A percentile compares a stretch with the other conserved stretches of the same genome.
phyloP scores from a whole-genome alignment of 2,888 invertebrate genomes.

The Lissocephala sabroskyi region DNA sequence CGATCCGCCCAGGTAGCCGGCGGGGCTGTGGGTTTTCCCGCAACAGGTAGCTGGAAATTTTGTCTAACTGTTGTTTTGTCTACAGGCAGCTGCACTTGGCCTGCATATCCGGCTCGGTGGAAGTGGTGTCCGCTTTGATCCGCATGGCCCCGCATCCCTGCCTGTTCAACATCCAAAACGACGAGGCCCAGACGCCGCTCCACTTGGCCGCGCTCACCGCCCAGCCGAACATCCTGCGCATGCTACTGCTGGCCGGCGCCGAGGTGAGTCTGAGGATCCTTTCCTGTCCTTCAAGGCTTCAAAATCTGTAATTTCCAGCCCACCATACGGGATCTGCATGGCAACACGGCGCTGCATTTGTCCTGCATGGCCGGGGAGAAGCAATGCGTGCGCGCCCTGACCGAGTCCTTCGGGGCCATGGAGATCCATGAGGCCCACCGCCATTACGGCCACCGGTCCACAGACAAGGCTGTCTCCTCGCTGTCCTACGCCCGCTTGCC shows the following conservation, averaged over 20 bases:
- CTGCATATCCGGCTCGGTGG: constrained; percentile 82
- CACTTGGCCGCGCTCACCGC: constrained; percentile 88
- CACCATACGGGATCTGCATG: constrained; percentile 79
- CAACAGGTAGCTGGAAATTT: constrained; percentile 1
- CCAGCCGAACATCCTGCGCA: constrained; percentile 82
- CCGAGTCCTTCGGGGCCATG: constrained; percentile 76
- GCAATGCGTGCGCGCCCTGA: constrained; percentile 82
- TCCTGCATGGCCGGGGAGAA: constrained; percentile 82
- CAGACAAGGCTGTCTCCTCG: constrained; percentile 65
- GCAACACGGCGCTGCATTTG: constrained; percentile 90
- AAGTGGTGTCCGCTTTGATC: constrained; percentile 83
- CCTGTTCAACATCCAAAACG: constrained; percentile 85
- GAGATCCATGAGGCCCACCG: constrained; percentile 73
- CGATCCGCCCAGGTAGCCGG: constrained; percentile 34
- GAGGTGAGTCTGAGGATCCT: constrained; percentile 66
- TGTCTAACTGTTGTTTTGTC: too few species aligned
- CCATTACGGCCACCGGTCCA: constrained; percentile 69
- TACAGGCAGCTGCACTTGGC: constrained; percentile 89
- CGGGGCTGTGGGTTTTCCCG: constrained; percentile 13
- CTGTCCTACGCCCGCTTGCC: constrained; percentile 71
- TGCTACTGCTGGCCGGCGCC: constrained; percentile 87
- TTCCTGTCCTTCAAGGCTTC: too few species aligned
- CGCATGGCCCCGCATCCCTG: constrained; percentile 84
- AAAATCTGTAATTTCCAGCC: constrained; percentile 67
- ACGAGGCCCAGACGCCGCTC: constrained; percentile 85